Evolutionary conservation across 2,113 vertebrate genomes (phyloP), one percentile per base, ranked within the genome.

Genomic region (Syngnathus scovelli): DNA sequence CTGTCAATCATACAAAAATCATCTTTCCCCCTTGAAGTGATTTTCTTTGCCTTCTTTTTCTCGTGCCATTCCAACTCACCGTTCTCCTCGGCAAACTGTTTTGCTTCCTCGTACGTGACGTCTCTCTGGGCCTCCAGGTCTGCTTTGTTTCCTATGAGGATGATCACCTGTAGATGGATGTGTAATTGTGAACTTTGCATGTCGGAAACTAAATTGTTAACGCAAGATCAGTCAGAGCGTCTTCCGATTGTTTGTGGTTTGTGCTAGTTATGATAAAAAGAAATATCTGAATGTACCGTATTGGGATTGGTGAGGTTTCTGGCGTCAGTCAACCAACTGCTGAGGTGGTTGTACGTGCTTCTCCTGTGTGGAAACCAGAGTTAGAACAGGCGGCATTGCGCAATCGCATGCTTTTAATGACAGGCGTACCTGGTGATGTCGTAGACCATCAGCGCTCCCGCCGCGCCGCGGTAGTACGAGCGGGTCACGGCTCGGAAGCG

Each of bases 231-330:
- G 37, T 59, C 1, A 18, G 38, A 59, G 46, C 46, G 18, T 18
- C 46, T 1, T 6, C 15, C 46, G 18, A 5, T 16, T 48, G 15
- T 48, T 48, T 48, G 8, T 19, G 48, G 15, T 48, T 48, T 48
- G 19, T 19, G 48, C 1, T n/a, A 13, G 7, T 7, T 21, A 3
- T 21, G 49, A 51, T 51, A 1, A 51, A 51, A n/a, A n/a, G 48
- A 2, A 11, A 33, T 23, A 1, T 56, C 27, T 65, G 49, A 46
- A 92, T 95, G 94, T 90, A 98, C 97, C 85, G 97, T 99, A 86
- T 99, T 99, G 82, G 97, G 97, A 88, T 98, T 98, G 91, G 96
- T 98, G 90, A 99, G 96, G 87, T 99, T 99, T 88, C 97, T 93
- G 77, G 96, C 96, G 60, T 99, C 97, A 76, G 97, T 99, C 91